A percentile compares a stretch with the other conserved stretches of the same genome.
Conservation (phyloP, 2,888 invertebrate species). For the Polymixis flavicincta region DNA sequence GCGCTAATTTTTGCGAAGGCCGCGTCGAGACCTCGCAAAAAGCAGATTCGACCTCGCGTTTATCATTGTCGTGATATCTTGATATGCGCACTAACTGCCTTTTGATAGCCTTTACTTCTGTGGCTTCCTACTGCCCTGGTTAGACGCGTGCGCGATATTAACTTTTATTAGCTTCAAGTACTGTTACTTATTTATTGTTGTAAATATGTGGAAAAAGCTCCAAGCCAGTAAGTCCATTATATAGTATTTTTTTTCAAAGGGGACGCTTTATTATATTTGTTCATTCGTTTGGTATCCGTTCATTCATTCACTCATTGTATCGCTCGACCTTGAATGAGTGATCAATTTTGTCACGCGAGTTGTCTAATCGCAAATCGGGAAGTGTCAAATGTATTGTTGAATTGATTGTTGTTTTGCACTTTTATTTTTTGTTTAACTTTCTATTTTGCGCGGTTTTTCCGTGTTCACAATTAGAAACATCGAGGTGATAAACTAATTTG, state of each 20-base stretch:
- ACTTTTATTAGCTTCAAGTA: slow-evolving; percentile 44
- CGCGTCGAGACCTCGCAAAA: slow-evolving; percentile 84
- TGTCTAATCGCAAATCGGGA: slow-evolving; percentile 53
- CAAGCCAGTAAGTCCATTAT: slow-evolving; percentile 74
- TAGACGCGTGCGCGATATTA: slow-evolving; percentile 66
- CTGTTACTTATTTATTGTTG: slow-evolving; percentile 26
- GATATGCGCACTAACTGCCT: slow-evolving; percentile 83
- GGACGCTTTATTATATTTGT: slow-evolving; percentile 44
- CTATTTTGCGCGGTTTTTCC: slow-evolving; percentile 29
- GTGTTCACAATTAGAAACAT: slow-evolving; percentile 20
- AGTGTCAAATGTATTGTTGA: slow-evolving; percentile 40
- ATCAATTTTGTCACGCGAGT: slow-evolving; percentile 42
- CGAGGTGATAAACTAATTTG: slow-evolving; percentile 22
- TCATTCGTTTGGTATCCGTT: slow-evolving; percentile 38
- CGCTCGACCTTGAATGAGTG: slow-evolving; percentile 51
- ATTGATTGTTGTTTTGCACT: slow-evolving; percentile 29
- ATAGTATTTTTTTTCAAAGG: slow-evolving; percentile 36
- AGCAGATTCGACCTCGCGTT: slow-evolving; percentile 85
- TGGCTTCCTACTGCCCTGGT: slow-evolving; percentile 72
- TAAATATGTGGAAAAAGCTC: slow-evolving; percentile 74
- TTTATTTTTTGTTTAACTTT: slow-evolving; percentile 47
- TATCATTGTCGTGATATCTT: slow-evolving; percentile 86
- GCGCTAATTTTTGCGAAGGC: slow-evolving; percentile 88
- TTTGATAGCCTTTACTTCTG: slow-evolving; percentile 81
- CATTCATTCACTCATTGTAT: slow-evolving; percentile 49